A percentile compares a stretch with the other conserved stretches of the same genome.
Conservation (phyloP, 2,797 vertebrate species). For the Macropodus opercularis region DNA sequence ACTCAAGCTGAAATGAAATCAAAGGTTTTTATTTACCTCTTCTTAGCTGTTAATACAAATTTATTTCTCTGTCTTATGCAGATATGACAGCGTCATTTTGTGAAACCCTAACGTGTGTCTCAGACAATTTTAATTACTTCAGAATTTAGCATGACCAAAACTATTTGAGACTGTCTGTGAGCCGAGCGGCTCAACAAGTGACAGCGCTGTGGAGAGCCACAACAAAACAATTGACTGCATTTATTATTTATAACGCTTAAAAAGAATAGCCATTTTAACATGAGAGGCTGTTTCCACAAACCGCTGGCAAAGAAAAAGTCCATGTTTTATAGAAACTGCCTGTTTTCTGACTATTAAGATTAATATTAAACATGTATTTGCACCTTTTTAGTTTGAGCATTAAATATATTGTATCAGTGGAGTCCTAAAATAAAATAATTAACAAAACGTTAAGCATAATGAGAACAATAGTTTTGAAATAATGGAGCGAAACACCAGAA, state of each 20-base stretch:
- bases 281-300: slow-evolving; percentile 34
- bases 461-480: too few relatives aligned
- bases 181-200: slow-evolving; percentile 53
- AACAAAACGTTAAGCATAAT: too few relatives aligned
- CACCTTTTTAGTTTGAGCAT: too few relatives aligned
- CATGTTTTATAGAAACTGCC: too few relatives aligned
- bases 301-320: too few relatives aligned
- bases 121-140: slow-evolving; percentile 84
- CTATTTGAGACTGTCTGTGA: slow-evolving; percentile 69
- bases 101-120: slow-evolving; percentile 64
- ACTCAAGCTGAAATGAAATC: slow-evolving; percentile 83
- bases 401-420: too few relatives aligned
- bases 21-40: slow-evolving; percentile 84
- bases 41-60: slow-evolving; percentile 74
- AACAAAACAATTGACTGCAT: slow-evolving; percentile 66
- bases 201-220: slow-evolving; percentile 66
- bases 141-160: slow-evolving; percentile 82
- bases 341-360: too few relatives aligned
- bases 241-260: slow-evolving; percentile 46
- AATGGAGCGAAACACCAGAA: too few relatives aligned
- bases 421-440: too few relatives aligned
- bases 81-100: slow-evolving; percentile 81
- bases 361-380: too few relatives aligned
- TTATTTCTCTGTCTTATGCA: slow-evolving; percentile 74
- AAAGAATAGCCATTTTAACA: slow-evolving; percentile 37